Conservation (phyloP, 2,113 vertebrate species). For the Prolemur simus region DNA sequence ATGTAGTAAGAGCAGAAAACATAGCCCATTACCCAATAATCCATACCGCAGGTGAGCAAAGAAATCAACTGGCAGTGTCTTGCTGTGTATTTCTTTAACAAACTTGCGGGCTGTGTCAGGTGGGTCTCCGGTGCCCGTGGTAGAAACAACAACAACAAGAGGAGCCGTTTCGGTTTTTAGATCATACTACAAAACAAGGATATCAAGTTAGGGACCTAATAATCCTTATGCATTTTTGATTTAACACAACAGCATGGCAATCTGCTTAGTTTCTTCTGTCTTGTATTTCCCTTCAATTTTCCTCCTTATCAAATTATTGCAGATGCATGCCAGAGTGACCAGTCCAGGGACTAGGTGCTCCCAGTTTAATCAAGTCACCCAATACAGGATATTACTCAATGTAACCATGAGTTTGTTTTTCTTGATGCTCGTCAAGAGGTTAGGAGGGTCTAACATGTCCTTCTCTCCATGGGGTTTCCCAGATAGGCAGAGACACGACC, state of each 20-base stretch:
- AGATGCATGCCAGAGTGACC: not conserved
- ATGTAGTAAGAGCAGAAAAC: not conserved
- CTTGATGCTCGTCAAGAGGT: not conserved
- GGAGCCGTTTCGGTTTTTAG: conserved; percentile 91
- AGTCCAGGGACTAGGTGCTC: not conserved
- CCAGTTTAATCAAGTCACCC: no score
- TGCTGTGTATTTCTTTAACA: conserved; percentile 89
- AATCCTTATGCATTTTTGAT: rapidly evolving
- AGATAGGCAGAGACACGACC: not conserved
- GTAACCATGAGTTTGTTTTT: not conserved
- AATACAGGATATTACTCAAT: rapidly evolving
- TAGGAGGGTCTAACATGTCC: not conserved
- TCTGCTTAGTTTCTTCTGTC: rapidly evolving
- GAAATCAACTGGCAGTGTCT: conserved; percentile 84
- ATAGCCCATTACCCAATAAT: conserved; percentile 89
- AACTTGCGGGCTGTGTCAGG: conserved; percentile 93
- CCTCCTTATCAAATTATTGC: not conserved
- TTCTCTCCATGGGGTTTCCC: not conserved
- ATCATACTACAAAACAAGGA: conserved; percentile 87
- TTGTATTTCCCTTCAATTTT: not conserved
- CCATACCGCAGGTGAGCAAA: conserved; percentile 91
- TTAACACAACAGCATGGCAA: not conserved
- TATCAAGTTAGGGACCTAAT: not conserved
- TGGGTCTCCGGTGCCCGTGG: conserved; percentile 95
- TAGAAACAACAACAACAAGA: conserved; percentile 94